phyloP scores from a whole-genome alignment of 2,888 invertebrate genomes.

The Allacma fusca region DNA sequence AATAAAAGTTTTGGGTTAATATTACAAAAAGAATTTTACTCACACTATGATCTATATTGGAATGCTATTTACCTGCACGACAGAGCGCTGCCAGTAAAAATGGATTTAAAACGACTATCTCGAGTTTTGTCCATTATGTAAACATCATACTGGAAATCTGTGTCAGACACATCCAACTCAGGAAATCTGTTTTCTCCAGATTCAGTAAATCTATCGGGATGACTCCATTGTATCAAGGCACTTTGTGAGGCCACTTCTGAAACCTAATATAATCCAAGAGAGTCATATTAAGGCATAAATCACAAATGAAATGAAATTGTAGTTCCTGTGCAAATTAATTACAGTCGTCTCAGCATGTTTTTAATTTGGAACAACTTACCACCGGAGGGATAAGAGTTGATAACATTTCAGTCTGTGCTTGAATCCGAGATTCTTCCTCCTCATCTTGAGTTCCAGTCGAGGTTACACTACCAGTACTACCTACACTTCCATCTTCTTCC shows the following conservation, averaged over 20 bases:
- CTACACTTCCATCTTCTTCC: slow-evolving; percentile 69
- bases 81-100: slow-evolving; percentile 79
- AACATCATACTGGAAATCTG: slow-evolving; percentile 81
- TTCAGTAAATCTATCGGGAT: slow-evolving; percentile 69
- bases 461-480: slow-evolving; percentile 70
- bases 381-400: slow-evolving; percentile 79
- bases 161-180: slow-evolving; percentile 69
- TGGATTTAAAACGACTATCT: slow-evolving; percentile 83
- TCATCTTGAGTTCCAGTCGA: slow-evolving; percentile 69
- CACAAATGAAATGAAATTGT: no score
- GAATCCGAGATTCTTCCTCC: slow-evolving; percentile 73
- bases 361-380: slow-evolving; percentile 65
- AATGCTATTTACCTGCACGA: slow-evolving; percentile 75
- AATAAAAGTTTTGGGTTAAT: no score
- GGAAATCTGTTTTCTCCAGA: slow-evolving; percentile 67
- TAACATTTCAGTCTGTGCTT: slow-evolving; percentile 72
- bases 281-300: not conserved
- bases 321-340: no score
- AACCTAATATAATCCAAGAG: slow-evolving; percentile 69
- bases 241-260: slow-evolving; percentile 83
- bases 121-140: slow-evolving; percentile 77
- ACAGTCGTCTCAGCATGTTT: no score
- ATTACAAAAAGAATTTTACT: no score
- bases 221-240: slow-evolving; percentile 85
- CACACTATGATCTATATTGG: no score